Evolutionary conservation across 2,797 vertebrate species (phyloP).

Genomic region (Delichon dasypus): DNA sequence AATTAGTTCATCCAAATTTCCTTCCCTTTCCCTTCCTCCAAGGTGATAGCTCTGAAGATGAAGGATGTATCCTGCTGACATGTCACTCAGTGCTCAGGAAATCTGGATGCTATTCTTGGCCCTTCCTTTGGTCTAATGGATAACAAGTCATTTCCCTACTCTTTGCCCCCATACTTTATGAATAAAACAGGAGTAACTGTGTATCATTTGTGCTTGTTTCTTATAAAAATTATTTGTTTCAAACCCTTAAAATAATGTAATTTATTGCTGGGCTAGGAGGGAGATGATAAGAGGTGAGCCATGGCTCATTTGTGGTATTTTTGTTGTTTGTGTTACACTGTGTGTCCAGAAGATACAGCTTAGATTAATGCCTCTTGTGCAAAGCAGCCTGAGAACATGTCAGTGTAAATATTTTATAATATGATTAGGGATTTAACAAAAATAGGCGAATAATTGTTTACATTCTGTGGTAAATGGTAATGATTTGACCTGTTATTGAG

Average conservation of each 20-base stretch:
- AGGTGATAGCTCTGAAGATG: neutral
- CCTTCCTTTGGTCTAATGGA: conserved; percentile 2
- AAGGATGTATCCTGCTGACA: conserved; percentile 14
- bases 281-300: neutral
- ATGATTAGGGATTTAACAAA: neutral
- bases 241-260: neutral
- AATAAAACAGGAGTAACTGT: neutral
- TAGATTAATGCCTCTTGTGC: neutral
- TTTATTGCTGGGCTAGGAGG: neutral
- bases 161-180: neutral
- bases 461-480: neutral
- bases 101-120: conserved; percentile 28
- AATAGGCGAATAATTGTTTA: neutral
- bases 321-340: neutral
- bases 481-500: neutral
- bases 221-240: neutral
- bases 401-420: neutral
- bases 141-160: neutral
- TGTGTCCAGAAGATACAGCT: neutral
- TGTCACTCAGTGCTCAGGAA: conserved; percentile 34
- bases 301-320: neutral
- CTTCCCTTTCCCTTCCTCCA: conserved; percentile 10
- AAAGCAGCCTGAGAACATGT: neutral
- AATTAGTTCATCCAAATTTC: neutral
- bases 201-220: neutral